Evolutionary conservation across 1,140 invertebrate genomes (phyloP).

Genomic region (Rhagoletis pomonella): DNA sequence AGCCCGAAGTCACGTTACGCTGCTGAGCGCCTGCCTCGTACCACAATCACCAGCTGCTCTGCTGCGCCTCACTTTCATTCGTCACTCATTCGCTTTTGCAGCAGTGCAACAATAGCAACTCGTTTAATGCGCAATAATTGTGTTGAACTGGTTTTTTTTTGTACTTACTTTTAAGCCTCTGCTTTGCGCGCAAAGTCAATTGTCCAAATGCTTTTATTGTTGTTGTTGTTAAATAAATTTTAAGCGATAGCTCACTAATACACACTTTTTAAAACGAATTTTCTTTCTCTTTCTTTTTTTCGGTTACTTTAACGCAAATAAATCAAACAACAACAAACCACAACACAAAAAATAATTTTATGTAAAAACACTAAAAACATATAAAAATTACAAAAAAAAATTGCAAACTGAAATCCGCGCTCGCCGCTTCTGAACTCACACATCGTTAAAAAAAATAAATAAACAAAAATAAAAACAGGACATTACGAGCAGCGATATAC

Average conservation of each 20-base stretch:
- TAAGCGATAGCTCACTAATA: not conserved
- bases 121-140: not conserved
- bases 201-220: constrained; percentile 48
- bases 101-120: constrained; percentile 1
- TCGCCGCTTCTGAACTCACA: not conserved
- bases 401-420: no score
- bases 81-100: not conserved
- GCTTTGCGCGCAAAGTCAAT: not conserved
- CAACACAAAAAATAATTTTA: constrained; percentile 35
- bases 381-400: constrained; percentile 53
- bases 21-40: not conserved
- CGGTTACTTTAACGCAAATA: constrained; percentile 46
- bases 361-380: constrained; percentile 59
- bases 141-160: not conserved
- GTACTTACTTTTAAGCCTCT: constrained; percentile 2
- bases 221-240: not conserved
- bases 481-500: constrained; percentile 57
- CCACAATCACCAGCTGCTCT: not conserved
- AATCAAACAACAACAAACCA: constrained; percentile 14
- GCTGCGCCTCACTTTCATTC: not conserved
- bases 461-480: constrained; percentile 51
- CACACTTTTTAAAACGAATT: constrained; percentile 27
- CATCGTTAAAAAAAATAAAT: not conserved
- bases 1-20: not conserved
- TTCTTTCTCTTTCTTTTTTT: constrained; percentile 51